A percentile compares a stretch with the other conserved stretches of the same genome.
Evolutionary conservation across 2,888 invertebrate species (phyloP).

Genomic region (Spisula solida): DNA sequence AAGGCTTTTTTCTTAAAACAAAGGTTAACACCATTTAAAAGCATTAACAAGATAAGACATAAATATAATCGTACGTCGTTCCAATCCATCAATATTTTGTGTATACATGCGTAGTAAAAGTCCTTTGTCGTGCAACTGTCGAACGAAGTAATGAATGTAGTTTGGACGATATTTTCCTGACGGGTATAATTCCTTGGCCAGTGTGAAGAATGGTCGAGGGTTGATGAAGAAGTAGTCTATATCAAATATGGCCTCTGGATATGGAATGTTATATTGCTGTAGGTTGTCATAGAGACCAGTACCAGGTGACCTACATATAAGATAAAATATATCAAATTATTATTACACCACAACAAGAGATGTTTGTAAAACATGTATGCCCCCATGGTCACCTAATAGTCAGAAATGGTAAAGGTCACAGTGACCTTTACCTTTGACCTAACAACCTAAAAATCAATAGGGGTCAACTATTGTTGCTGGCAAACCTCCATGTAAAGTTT

Average conservation of each 20-base stretch:
- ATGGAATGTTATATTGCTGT: slow-evolving; percentile 87
- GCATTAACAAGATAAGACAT: neutral
- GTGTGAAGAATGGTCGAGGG: slow-evolving; percentile 87
- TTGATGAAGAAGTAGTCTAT: slow-evolving; percentile 87
- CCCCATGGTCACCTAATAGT: no score
- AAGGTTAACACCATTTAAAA: no score
- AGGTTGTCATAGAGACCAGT: slow-evolving; percentile 88
- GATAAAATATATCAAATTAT: neutral
- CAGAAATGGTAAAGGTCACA: no score
- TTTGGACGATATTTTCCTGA: slow-evolving; percentile 88
- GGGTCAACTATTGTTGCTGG: no score
- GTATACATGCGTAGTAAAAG: slow-evolving; percentile 87
- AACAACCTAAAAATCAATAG: no score
- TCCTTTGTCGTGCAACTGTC: slow-evolving; percentile 87
- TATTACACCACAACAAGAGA: no score
- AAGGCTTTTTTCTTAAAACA: no score
- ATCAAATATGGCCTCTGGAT: slow-evolving; percentile 88
- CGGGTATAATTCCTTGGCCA: slow-evolving; percentile 88
- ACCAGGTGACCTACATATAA: slow-evolving; percentile 85
- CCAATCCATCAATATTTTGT: slow-evolving; percentile 88
- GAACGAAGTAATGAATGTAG: slow-evolving; percentile 87
- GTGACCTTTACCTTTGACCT: no score
- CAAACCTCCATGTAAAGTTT: no score
- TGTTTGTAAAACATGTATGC: no score
- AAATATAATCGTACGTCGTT: slow-evolving; percentile 85